phyloP scores from a whole-genome alignment of 2,113 vertebrate genomes.

The Nothocercus nigrocapillus region DNA sequence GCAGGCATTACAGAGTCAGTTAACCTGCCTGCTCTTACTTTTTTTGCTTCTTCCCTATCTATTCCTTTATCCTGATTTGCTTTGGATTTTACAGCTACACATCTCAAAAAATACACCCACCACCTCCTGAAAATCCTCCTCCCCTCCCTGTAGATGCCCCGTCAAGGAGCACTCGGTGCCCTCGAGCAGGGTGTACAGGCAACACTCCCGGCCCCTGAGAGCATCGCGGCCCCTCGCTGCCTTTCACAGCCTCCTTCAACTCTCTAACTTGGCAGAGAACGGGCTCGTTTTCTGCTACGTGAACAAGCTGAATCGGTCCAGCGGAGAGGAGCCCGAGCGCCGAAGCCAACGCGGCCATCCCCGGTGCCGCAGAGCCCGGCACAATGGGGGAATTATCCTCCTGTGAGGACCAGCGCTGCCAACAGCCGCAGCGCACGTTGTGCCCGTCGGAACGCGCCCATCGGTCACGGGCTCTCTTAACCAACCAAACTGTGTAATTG shows the following conservation, averaged over 20 bases:
- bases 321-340: neutral
- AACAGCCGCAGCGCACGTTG: fast-evolving
- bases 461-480: neutral
- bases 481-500: neutral
- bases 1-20: neutral
- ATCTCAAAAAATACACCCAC: neutral
- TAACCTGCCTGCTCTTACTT: neutral
- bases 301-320: neutral
- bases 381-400: neutral
- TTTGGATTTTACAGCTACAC: neutral
- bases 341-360: neutral
- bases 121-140: neutral
- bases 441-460: fast-evolving
- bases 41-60: neutral
- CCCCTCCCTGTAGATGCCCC: neutral
- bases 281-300: fast-evolving
- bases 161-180: neutral
- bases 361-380: fast-evolving
- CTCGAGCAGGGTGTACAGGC: fast-evolving
- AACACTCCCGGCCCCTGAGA: neutral
- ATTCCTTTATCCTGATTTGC: neutral
- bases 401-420: fast-evolving
- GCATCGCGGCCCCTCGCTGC: fast-evolving
- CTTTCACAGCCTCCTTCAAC: neutral
- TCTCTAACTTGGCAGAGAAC: neutral